Conservation (phyloP, 2,797 vertebrate genomes). For the Sardinella longiceps region DNA sequence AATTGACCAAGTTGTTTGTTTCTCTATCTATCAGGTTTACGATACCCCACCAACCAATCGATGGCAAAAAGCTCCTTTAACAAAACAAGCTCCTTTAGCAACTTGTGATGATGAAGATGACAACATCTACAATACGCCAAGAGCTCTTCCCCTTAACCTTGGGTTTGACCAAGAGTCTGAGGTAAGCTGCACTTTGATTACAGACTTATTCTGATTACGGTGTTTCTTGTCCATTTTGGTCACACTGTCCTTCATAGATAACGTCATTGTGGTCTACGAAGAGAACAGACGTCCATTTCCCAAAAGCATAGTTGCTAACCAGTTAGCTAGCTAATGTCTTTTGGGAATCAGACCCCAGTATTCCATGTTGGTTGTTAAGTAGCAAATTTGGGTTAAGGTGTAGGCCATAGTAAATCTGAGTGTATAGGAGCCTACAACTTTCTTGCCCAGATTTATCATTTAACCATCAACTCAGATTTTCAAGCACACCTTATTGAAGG, state of each 20-base stretch:
- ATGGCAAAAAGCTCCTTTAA: constrained; percentile 70
- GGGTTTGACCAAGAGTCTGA: constrained; percentile 64
- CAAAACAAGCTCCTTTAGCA: constrained; percentile 58
- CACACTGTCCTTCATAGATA: not conserved
- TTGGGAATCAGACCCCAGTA: too few relatives aligned
- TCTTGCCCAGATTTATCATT: too few relatives aligned
- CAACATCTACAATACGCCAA: constrained; percentile 80
- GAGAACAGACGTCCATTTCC: too few relatives aligned
- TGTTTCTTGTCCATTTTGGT: not conserved
- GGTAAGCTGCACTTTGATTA: constrained; percentile 59
- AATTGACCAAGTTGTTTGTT: not conserved
- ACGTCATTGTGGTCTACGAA: too few relatives aligned
- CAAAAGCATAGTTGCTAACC: too few relatives aligned
- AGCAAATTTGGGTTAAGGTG: too few relatives aligned
- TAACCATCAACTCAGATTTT: too few relatives aligned
- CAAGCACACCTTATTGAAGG: not conserved
- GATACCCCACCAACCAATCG: constrained; percentile 83
- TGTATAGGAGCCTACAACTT: too few relatives aligned
- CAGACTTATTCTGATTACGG: not conserved
- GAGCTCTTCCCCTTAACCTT: constrained; percentile 65
- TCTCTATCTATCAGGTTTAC: constrained; percentile 77
- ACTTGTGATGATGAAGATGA: constrained; percentile 61
- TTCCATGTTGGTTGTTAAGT: too few relatives aligned
- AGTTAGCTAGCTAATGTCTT: too few relatives aligned
- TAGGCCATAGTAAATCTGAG: too few relatives aligned